These are phyloP conservation scores for Limnephilus auricula DNA, from an alignment of 2,888 invertebrate species.

Conservation along the genomic window DNA sequence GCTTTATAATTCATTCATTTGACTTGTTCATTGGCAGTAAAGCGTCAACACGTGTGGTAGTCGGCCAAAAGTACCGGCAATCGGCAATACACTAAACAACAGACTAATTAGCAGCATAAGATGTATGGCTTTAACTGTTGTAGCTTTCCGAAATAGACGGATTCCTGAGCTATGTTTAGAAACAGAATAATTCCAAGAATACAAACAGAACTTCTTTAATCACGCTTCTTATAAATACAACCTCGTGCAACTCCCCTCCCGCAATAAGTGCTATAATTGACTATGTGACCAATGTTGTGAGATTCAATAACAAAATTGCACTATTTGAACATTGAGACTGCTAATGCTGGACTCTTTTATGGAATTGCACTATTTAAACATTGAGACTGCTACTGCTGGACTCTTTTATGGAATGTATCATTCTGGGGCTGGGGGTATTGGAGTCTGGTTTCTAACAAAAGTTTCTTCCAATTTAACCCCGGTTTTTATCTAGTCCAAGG, in stretches of 20 bases:
- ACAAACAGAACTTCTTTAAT: neutral
- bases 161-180: neutral
- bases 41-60: neutral
- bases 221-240: neutral
- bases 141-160: neutral
- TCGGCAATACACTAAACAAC: neutral
- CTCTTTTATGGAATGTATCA: neutral
- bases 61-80: neutral
- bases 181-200: neutral
- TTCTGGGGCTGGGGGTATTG: no score
- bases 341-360: neutral
- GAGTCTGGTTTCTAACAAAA: neutral
- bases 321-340: no score
- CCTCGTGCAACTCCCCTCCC: neutral
- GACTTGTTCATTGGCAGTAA: constrained; percentile 14
- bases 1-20: neutral
- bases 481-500: neutral
- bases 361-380: no score
- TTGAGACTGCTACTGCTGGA: neutral
- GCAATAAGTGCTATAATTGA: neutral
- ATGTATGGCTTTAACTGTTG: neutral
- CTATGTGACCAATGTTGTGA: neutral
- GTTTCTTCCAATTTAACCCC: no score
- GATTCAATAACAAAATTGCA: neutral
- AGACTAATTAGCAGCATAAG: neutral